Percentiles rank a stretch among this genome's conserved stretches.
These are phyloP conservation scores for Spodoptera picta DNA, from an alignment of 2,888 invertebrate species.

Conservation along the genomic window DNA sequence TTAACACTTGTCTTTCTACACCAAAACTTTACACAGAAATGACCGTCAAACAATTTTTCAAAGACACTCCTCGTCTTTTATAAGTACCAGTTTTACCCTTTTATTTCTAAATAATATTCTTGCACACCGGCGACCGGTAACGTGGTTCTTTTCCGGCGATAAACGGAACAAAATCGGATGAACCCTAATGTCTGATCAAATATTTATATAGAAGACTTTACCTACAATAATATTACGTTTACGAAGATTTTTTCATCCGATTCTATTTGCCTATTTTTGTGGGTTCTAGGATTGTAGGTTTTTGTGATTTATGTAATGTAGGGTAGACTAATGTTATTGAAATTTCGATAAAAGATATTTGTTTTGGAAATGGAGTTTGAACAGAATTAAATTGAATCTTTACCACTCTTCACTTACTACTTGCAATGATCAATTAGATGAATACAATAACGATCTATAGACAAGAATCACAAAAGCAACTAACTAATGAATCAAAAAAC, in stretches of 20 bases:
- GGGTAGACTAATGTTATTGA: slow-evolving; percentile 1
- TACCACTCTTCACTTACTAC: no score
- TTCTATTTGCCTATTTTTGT: slow-evolving; percentile 10
- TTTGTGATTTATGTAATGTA: slow-evolving; percentile 10
- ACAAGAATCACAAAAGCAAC: no score
- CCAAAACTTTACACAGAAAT: no score
- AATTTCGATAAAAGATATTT: background rate
- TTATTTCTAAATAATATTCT: slow-evolving; percentile 23
- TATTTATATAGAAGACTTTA: slow-evolving; percentile 38
- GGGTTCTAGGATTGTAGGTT: background rate
- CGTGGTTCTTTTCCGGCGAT: slow-evolving; percentile 14
- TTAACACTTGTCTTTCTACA: no score
- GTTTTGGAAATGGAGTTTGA: no score
- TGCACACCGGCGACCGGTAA: slow-evolving; percentile 3
- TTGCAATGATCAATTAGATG: no score
- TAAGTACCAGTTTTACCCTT: slow-evolving; percentile 3
- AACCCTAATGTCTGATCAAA: slow-evolving; percentile 30
- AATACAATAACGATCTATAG: no score
- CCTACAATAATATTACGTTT: slow-evolving; percentile 13
- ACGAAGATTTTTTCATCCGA: slow-evolving; percentile 8
- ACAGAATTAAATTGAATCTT: no score
- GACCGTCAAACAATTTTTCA: slow-evolving; percentile 10
- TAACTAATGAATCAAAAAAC: no score
- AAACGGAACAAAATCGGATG: slow-evolving; percentile 35
- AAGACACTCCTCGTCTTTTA: slow-evolving; percentile 5